These are phyloP conservation scores for Zonitis immaculata DNA, from an alignment of 2,888 invertebrate species.

Conservation along the genomic window DNA sequence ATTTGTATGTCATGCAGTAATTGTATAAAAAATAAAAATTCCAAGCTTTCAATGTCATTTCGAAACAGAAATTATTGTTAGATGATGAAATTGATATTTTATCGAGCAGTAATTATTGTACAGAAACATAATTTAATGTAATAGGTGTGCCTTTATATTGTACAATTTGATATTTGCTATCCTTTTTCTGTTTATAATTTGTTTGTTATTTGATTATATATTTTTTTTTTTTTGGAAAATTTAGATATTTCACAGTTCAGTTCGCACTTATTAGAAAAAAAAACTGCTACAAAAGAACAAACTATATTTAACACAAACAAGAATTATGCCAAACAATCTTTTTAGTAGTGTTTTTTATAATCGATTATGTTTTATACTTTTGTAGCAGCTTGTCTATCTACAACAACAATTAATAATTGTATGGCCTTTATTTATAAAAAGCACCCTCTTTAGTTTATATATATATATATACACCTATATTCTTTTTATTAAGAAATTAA, in stretches of 20 bases:
- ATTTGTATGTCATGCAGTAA: background rate
- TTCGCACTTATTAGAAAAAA: background rate
- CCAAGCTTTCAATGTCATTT: constrained; percentile 24
- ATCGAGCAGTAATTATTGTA: constrained; percentile 23
- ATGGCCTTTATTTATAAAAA: constrained; percentile 19
- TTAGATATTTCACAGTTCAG: too few relatives aligned
- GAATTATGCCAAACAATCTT: background rate
- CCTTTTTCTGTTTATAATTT: too few relatives aligned
- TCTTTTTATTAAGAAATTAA: too few relatives aligned
- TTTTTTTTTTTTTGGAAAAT: constrained; percentile 13
- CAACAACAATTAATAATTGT: constrained; percentile 11
- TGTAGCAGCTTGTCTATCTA: constrained; percentile 16
- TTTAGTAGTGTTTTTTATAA: constrained; percentile 5
- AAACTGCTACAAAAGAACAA: background rate
- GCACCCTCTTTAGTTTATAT: constrained; percentile 20
- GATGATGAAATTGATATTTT: constrained; percentile 12
- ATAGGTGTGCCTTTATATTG: constrained; percentile 49
- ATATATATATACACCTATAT: too few relatives aligned
- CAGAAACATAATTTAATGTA: constrained; percentile 36
- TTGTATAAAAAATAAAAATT: constrained; percentile 3
- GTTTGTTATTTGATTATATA: too few relatives aligned
- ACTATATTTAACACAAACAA: too few relatives aligned
- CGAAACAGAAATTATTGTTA: constrained; percentile 13
- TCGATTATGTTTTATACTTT: constrained; percentile 6
- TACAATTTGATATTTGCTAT: constrained; percentile 38